Conservation (phyloP, 2,888 invertebrate genomes). For the Clepsis dumicolana region DNA sequence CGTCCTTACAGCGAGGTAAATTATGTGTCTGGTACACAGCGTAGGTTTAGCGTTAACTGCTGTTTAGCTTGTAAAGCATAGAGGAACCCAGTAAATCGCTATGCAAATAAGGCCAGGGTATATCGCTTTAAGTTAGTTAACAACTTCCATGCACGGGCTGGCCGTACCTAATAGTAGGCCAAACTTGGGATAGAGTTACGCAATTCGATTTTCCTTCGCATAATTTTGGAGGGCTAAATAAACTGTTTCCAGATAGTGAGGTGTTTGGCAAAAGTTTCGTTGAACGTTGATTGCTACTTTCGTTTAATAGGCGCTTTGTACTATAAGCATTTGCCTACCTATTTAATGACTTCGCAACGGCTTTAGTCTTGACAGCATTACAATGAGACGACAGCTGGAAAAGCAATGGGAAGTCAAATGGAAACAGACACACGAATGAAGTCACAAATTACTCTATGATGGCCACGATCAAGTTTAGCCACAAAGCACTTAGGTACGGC, state of each 20-base stretch:
- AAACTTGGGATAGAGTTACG: conserved; percentile 29
- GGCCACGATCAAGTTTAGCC: too few species aligned
- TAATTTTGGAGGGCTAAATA: conserved; percentile 14
- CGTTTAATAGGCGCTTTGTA: conserved; percentile 1
- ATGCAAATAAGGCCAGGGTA: conserved; percentile 60
- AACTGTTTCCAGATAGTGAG: not conserved
- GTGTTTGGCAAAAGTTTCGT: conserved; percentile 4
- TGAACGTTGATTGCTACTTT: conserved; percentile 2
- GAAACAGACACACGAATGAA: too few species aligned
- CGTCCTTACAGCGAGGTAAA: conserved; percentile 17
- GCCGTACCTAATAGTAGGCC: conserved; percentile 29
- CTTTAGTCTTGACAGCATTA: too few species aligned
- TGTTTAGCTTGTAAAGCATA: conserved; percentile 47
- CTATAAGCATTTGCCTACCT: too few species aligned
- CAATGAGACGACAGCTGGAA: too few species aligned
- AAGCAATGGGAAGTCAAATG: too few species aligned
- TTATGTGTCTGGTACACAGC: conserved; percentile 31
- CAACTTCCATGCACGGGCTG: conserved; percentile 46
- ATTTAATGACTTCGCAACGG: too few species aligned
- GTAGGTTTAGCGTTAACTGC: conserved; percentile 41
- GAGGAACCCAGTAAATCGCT: conserved; percentile 51
- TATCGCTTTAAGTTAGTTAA: conserved; percentile 57
- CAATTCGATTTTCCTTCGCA: conserved; percentile 15
- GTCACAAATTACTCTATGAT: too few species aligned
- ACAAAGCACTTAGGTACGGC: too few species aligned